Evolutionary conservation across 2,888 invertebrate species (phyloP).

Genomic region (Xylota segnis): DNA sequence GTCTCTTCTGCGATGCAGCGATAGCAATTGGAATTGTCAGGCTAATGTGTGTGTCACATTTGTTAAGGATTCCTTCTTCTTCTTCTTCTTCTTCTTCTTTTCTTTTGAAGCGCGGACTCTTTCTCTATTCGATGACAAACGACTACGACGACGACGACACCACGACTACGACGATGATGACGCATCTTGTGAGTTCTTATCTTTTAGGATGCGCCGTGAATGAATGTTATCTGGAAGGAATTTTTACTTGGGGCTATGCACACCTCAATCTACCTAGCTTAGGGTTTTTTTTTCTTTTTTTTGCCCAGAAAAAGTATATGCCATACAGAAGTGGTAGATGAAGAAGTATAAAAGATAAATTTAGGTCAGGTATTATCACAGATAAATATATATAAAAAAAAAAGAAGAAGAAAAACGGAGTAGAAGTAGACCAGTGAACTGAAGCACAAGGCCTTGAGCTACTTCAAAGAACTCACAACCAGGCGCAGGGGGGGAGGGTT

Average conservation of each 20-base stretch:
- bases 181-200: slow-evolving; percentile 58
- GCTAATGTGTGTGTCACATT: slow-evolving; percentile 60
- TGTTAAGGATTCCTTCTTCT: slow-evolving; percentile 34
- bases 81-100: too few relatives aligned
- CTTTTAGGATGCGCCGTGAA: slow-evolving; percentile 47
- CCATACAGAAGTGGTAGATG: slow-evolving; percentile 40
- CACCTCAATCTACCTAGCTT: slow-evolving; percentile 42
- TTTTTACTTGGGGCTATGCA: slow-evolving; percentile 58
- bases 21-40: slow-evolving; percentile 57
- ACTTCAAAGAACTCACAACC: slow-evolving; percentile 57
- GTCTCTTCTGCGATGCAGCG: slow-evolving; percentile 34
- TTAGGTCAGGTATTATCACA: slow-evolving; percentile 73
- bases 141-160: slow-evolving; percentile 14
- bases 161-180: slow-evolving; percentile 4
- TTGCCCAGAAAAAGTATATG: slow-evolving; percentile 31
- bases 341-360: slow-evolving; percentile 63
- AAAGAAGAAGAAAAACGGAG: slow-evolving; percentile 29
- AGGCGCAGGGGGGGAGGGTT: slow-evolving; percentile 10
- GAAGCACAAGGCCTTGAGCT: slow-evolving; percentile 69
- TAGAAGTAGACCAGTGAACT: slow-evolving; percentile 67
- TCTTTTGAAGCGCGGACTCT: slow-evolving; percentile 1
- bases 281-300: neutral
- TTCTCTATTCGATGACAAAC: slow-evolving; percentile 48
- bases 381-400: slow-evolving; percentile 32
- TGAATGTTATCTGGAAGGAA: slow-evolving; percentile 72